A percentile compares a stretch with the other conserved stretches of the same genome.
Evolutionary conservation across 2,113 vertebrate species (phyloP).

Genomic region (Glaucidium brasilianum): DNA sequence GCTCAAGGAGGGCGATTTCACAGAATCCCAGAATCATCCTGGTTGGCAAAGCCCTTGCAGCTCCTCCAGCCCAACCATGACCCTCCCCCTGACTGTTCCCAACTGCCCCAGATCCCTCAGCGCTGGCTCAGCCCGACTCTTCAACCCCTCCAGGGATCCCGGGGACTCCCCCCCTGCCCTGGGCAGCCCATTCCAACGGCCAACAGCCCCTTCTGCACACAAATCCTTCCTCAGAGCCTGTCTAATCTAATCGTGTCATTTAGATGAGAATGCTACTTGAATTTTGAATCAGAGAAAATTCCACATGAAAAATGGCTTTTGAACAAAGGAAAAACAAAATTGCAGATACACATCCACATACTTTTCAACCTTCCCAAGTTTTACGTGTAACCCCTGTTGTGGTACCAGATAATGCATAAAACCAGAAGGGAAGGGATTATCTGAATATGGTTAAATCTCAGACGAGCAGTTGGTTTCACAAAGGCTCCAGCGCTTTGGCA

Average conservation of each 20-base stretch:
- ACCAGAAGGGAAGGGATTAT: background rate
- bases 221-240: too few relatives aligned
- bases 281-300: background rate
- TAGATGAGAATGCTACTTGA: background rate
- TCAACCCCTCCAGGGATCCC: too few relatives aligned
- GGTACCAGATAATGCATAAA: background rate
- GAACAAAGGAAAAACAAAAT: background rate
- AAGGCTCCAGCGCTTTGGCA: background rate
- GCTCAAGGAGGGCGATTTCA: too few relatives aligned
- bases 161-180: too few relatives aligned
- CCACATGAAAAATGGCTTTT: background rate
- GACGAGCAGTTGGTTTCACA: background rate
- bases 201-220: too few relatives aligned
- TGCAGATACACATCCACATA: background rate
- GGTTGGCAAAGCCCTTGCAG: too few relatives aligned
- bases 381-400: background rate
- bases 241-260: background rate
- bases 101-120: too few relatives aligned
- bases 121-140: too few relatives aligned
- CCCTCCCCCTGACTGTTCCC: too few relatives aligned
- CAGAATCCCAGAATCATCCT: too few relatives aligned
- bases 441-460: background rate
- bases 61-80: too few relatives aligned
- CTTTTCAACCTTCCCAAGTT: background rate
- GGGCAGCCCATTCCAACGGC: too few relatives aligned